Evolutionary conservation across 2,888 invertebrate species (phyloP), one percentile per base, ranked within the genome.

Genomic region (Cryptophagus acutangulus): DNA sequence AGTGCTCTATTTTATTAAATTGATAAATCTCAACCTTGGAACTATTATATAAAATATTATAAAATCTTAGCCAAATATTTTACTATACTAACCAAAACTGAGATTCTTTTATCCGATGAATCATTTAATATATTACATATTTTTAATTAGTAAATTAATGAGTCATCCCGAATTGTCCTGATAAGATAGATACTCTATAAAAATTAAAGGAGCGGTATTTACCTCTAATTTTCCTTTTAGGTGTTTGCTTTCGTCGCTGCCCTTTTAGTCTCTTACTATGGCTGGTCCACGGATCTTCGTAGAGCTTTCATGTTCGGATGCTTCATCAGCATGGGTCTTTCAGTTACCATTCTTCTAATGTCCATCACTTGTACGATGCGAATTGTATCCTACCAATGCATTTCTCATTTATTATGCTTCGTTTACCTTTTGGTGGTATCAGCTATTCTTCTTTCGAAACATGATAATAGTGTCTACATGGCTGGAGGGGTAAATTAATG

Each of bases 1-100:
- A 31, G 31, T 31, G 3, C 14, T 26, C 4, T n/a, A n/a, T n/a
- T n/a, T n/a, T 13, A 26, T 26, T 12, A 26, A 26, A 26, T n/a
- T 3, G 10, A 26, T n/a, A 6, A 26, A 26, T 20, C n/a, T n/a
- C n/a, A n/a, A n/a, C n/a, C n/a, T n/a, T n/a, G n/a, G n/a, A n/a
- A n/a, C n/a, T n/a, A n/a, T n/a, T n/a, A n/a, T n/a, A n/a, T n/a
- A n/a, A n/a, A n/a, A n/a, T n/a, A n/a, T n/a, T n/a, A n/a, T n/a
- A n/a, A n/a, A n/a, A n/a, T n/a, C n/a, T n/a, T n/a, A n/a, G n/a
- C n/a, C n/a, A n/a, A n/a, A n/a, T n/a, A n/a, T n/a, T n/a, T n/a
- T n/a, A n/a, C n/a, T n/a, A n/a, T n/a, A n/a, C n/a, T n/a, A n/a
- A n/a, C n/a, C n/a, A n/a, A n/a, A n/a, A n/a, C n/a, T n/a, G n/a